Conservation (phyloP, 2,888 invertebrate genomes). For the Celastrina argiolus region DNA sequence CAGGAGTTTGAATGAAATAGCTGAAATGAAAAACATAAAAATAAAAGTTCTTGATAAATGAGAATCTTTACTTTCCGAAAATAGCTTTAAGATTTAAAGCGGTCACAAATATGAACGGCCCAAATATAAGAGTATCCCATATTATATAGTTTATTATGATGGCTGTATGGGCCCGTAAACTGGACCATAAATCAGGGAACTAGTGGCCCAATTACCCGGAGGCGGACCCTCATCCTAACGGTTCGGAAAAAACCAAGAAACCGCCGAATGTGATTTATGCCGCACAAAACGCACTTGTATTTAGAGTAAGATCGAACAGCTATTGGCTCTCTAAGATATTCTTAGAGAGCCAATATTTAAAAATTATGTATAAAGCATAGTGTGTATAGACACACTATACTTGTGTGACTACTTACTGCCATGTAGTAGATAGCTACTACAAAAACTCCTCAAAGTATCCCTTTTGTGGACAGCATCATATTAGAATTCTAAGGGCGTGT, state of each 20-base stretch:
- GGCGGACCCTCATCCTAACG: conserved; percentile 63
- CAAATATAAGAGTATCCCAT: neutral
- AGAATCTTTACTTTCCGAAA: neutral
- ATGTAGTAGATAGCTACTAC: too few relatives aligned
- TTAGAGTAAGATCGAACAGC: too few relatives aligned
- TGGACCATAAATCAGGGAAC: conserved; percentile 61
- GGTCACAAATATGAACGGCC: conserved; percentile 39
- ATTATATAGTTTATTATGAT: conserved; percentile 8
- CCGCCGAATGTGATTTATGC: conserved; percentile 72
- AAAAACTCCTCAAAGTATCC: too few relatives aligned
- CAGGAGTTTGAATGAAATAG: too few relatives aligned
- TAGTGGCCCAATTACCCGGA: conserved; percentile 73
- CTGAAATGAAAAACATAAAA: too few relatives aligned
- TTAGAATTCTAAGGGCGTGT: too few relatives aligned
- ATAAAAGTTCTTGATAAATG: neutral
- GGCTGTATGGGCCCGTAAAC: conserved; percentile 27
- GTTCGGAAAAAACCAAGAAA: conserved; percentile 60
- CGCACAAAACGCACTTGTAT: conserved; percentile 21
- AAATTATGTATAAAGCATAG: too few relatives aligned
- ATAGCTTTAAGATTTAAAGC: conserved; percentile 21
- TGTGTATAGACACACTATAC: too few relatives aligned
- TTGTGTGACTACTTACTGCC: too few relatives aligned
- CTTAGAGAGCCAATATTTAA: too few relatives aligned
- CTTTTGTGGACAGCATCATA: too few relatives aligned
- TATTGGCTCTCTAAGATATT: neutral